phyloP scores from a whole-genome alignment of 2,888 invertebrate species.

The Electrophaes corylata region DNA sequence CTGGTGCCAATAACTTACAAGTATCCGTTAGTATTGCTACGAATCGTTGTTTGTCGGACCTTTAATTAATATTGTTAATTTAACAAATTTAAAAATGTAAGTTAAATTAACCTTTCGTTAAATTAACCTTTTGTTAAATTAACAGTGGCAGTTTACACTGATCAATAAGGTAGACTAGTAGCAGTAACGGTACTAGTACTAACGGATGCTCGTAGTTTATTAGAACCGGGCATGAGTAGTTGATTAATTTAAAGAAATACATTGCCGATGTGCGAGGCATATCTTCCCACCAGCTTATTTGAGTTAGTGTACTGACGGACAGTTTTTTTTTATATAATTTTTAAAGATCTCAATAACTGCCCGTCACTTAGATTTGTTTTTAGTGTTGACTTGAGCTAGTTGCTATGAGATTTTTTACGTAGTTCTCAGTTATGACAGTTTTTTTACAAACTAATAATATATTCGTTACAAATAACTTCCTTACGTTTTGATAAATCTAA shows the following conservation, averaged over 20 bases:
- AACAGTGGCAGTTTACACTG: too few relatives aligned
- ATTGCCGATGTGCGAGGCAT: slow-evolving; percentile 76
- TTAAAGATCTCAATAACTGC: slow-evolving; percentile 75
- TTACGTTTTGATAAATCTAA: background rate
- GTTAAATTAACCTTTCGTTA: too few relatives aligned
- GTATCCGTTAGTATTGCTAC: too few relatives aligned
- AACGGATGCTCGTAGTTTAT: too few relatives aligned
- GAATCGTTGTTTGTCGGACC: too few relatives aligned
- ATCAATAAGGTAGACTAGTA: too few relatives aligned
- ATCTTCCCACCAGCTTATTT: slow-evolving; percentile 73
- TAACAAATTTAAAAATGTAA: too few relatives aligned
- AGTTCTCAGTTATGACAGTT: background rate
- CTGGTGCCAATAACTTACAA: too few relatives aligned
- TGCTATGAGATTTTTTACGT: slow-evolving; percentile 46
- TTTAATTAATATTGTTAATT: too few relatives aligned
- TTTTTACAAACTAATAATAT: background rate
- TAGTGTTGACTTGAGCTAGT: slow-evolving; percentile 42
- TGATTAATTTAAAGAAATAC: slow-evolving; percentile 67
- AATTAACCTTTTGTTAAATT: too few relatives aligned
- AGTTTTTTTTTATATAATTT: slow-evolving; percentile 67
- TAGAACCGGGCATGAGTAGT: too few relatives aligned
- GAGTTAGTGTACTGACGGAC: slow-evolving; percentile 68
- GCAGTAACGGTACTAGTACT: too few relatives aligned
- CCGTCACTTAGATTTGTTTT: slow-evolving; percentile 56
- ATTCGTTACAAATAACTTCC: background rate